Conservation (phyloP, 1,140 invertebrate genomes). For the Chelonus insularis region DNA sequence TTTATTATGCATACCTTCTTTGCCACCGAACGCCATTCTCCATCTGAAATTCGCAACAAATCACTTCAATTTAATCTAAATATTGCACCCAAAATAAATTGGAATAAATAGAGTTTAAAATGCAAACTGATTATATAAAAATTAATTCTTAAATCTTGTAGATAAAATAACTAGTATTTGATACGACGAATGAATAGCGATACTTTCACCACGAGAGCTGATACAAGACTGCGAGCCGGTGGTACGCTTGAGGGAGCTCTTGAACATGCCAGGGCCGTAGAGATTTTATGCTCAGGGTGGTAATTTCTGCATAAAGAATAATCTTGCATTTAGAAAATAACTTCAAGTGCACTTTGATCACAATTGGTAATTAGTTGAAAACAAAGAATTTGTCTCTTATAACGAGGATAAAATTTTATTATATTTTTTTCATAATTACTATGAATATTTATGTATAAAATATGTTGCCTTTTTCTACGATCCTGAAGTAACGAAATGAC, state of each 20-base stretch:
- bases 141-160: not conserved
- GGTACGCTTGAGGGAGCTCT: constrained; percentile 29
- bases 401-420: too few species aligned
- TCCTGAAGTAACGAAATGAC: not conserved
- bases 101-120: not conserved
- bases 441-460: not conserved
- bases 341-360: not conserved
- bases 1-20: constrained; percentile 33
- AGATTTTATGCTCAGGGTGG: constrained; percentile 21
- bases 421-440: not conserved
- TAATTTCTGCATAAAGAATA: not conserved
- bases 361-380: too few species aligned
- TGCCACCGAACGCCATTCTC: constrained; percentile 45
- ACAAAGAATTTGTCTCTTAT: too few species aligned
- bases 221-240: constrained; percentile 38
- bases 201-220: constrained; percentile 25
- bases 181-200: not conserved
- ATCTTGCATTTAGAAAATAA: not conserved
- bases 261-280: constrained; percentile 30
- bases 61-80: constrained; percentile 4
- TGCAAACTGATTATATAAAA: not conserved
- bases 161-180: not conserved
- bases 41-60: constrained; percentile 28
- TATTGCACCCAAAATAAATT: not conserved
- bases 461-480: not conserved